Conservation (phyloP, 1,140 invertebrate genomes). For the Tigriopus japonicus region DNA sequence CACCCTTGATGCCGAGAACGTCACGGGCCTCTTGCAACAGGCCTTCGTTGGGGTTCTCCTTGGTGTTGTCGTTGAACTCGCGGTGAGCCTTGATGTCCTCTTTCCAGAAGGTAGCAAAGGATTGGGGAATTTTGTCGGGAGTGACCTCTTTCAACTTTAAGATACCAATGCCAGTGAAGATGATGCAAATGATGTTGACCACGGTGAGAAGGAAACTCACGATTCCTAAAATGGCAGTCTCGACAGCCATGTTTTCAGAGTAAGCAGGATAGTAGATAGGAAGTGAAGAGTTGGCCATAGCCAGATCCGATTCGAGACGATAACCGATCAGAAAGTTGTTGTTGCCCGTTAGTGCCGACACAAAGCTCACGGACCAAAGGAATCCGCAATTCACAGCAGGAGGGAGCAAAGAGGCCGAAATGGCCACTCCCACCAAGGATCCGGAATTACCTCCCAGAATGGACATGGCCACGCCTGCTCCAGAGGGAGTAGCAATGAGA, state of each 20-base stretch:
- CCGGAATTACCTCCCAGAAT: slow-evolving; percentile 64
- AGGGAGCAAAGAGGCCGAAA: slow-evolving; percentile 66
- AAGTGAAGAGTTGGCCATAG: no score
- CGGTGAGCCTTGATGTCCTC: slow-evolving; percentile 49
- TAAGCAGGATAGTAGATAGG: no score
- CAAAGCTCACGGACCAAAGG: not conserved
- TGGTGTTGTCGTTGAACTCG: no score
- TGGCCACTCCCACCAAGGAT: slow-evolving; percentile 67
- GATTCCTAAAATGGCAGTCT: slow-evolving; percentile 53
- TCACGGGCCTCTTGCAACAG: no score
- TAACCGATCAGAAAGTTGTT: no score
- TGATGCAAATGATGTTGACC: slow-evolving; percentile 64
- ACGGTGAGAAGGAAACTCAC: slow-evolving; percentile 57
- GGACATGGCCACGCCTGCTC: slow-evolving; percentile 62
- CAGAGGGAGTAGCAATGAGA: slow-evolving; percentile 41
- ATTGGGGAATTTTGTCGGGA: slow-evolving; percentile 50
- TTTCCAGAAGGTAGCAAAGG: slow-evolving; percentile 56
- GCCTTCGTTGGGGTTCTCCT: no score
- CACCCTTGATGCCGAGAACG: no score
- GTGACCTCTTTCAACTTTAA: slow-evolving; percentile 64
- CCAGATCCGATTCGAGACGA: no score
- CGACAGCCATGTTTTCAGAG: slow-evolving; percentile 37
- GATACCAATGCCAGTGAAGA: slow-evolving; percentile 32
- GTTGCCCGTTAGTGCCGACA: not conserved
- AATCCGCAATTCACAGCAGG: slow-evolving; percentile 56